These are phyloP conservation scores for Gobiocypris rarus DNA, from an alignment of 2,113 vertebrate species.

Conservation along the genomic window DNA sequence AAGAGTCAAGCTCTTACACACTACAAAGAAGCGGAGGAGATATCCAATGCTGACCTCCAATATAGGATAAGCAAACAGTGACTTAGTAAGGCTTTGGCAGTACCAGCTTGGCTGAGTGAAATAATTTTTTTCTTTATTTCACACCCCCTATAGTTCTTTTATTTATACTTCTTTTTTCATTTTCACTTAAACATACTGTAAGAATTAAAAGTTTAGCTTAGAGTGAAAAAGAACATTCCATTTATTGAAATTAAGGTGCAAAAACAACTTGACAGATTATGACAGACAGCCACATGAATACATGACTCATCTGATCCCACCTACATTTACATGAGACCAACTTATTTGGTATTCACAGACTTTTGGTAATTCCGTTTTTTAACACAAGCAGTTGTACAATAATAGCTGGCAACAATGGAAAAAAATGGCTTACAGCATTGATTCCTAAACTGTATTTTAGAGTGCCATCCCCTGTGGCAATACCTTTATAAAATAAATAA, in stretches of 20 bases:
- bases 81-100: constrained; percentile 3
- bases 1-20: constrained; percentile 27
- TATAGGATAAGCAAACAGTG: constrained; percentile 52
- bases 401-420: background rate
- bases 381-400: background rate
- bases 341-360: background rate
- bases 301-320: background rate
- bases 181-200: background rate
- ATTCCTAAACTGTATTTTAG: no score
- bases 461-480: no score
- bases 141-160: constrained; percentile 1
- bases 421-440: background rate
- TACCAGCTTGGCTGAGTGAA: background rate
- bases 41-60: background rate
- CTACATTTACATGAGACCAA: background rate
- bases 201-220: background rate
- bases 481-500: no score
- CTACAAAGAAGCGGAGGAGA: background rate
- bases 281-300: background rate
- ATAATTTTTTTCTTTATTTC: background rate
- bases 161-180: background rate
- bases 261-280: background rate
- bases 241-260: background rate
- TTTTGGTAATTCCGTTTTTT: background rate
- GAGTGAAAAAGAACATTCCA: background rate